Evolutionary conservation across 2,888 invertebrate species (phyloP), one percentile per base, ranked within the genome.

Genomic region (Azorinus chamasolen): DNA sequence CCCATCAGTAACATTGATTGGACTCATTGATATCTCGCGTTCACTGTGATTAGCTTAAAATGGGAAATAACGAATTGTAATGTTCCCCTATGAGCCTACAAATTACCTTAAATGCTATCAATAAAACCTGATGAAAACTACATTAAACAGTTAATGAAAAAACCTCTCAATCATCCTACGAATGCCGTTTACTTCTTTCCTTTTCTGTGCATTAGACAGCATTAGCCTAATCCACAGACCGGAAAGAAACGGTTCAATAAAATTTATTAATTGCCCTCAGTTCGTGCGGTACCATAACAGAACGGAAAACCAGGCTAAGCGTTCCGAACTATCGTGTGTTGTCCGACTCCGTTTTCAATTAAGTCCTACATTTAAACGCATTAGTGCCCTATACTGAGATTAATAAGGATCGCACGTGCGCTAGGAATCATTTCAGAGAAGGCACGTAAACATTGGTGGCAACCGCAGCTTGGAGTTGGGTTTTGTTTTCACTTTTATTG

Each of bases 191-290:
- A 32, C 32, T 32, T 57, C 25, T 53, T 68, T 54, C 54, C 68
- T 46, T 48, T 51, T 41, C 68, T 59, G 69, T 73, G 80, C 80
- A 77, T 80, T 76, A 80, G 76, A 50, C 53, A 66, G 74, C 80
- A 80, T 80, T 80, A 80, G 59, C 66, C 25, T 73, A 74, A 80
- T 73, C 73, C 55, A 20, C 41, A 43, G 37, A 73, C 80, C 80
- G 76, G 76, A 80, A 77, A 66, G 45, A 58, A 66, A 57, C 65
- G 55, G 80, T 70, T 80, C 76, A 80, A 80, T 80, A 77, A 80
- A 80, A 77, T 80, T 77, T 80, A 80, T 80, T 80, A 80, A 80
- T 80, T 80, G 80, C 73, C 63, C 73, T 63, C 57, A 37, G 72
- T 61, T 73, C 78, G 72, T 72, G 78, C 69, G 68, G 61, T 64